These are phyloP conservation scores for Lamprotornis superbus DNA, from an alignment of 2,113 vertebrate genomes.

Conservation along the genomic window DNA sequence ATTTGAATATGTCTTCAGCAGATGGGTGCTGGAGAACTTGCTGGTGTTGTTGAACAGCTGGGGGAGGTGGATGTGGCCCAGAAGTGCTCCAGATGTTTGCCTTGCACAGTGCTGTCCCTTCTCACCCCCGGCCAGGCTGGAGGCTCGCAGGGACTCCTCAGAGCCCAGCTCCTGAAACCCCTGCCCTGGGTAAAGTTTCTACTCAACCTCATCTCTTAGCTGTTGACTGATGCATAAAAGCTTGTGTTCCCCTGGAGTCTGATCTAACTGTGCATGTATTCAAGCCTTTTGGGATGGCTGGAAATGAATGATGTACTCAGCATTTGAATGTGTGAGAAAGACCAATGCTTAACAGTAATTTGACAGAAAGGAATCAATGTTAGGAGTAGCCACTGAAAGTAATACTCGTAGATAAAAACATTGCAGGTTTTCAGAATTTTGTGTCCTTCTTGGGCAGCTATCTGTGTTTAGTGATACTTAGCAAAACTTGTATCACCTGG, in stretches of 20 bases:
- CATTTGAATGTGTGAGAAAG: not conserved
- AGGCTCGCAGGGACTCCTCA: not conserved
- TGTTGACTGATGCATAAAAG: constrained; percentile 34
- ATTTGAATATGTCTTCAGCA: not conserved
- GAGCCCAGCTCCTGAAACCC: not conserved
- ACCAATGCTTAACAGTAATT: not conserved
- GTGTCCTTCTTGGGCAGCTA: not conserved
- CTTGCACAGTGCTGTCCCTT: not conserved
- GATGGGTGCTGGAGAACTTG: not conserved
- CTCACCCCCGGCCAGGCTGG: not conserved
- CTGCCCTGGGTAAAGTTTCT: not conserved
- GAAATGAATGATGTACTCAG: not conserved
- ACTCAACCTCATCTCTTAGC: constrained; percentile 1
- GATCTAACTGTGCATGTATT: not conserved
- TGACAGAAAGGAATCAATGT: not conserved
- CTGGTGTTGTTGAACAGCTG: not conserved
- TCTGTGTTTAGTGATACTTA: not conserved
- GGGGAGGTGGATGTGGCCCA: not conserved
- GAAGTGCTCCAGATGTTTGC: not conserved
- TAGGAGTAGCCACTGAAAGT: not conserved
- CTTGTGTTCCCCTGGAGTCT: not conserved
- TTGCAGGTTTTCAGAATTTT: not conserved
- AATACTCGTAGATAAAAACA: not conserved
- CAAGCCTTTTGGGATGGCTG: not conserved
- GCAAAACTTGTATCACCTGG: not conserved